Percentiles rank a stretch among this genome's conserved stretches.
Evolutionary conservation across 2,888 invertebrate species (phyloP).

Genomic region (Ellobium chinense): DNA sequence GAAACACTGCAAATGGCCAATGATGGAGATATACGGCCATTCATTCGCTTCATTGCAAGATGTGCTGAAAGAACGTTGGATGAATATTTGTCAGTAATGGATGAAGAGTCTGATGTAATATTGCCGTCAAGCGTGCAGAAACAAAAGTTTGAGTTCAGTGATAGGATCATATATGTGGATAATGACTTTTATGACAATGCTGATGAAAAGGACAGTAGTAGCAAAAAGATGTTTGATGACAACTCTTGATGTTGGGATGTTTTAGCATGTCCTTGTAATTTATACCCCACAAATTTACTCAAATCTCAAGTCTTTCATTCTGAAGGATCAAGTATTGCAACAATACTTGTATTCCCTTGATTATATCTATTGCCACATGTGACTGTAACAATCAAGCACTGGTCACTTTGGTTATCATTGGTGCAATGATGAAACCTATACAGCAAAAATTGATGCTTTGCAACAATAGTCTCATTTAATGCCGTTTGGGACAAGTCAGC

Average conservation of each 20-base stretch:
- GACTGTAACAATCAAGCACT: too few relatives aligned
- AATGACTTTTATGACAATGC: neutral
- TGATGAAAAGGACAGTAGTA: neutral
- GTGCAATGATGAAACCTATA: too few relatives aligned
- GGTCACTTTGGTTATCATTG: too few relatives aligned
- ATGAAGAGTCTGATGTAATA: constrained; percentile 56
- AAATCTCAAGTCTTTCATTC: too few relatives aligned
- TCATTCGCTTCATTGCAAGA: constrained; percentile 96
- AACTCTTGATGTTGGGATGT: neutral
- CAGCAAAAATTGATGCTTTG: too few relatives aligned
- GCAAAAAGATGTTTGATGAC: neutral
- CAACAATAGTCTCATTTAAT: too few relatives aligned
- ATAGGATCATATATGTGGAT: constrained; percentile 26
- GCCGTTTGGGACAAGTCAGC: too few relatives aligned
- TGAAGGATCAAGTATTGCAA: too few relatives aligned
- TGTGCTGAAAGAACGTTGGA: constrained; percentile 91
- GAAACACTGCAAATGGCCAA: constrained; percentile 94
- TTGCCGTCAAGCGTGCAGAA: constrained; percentile 15
- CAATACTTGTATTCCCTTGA: too few relatives aligned
- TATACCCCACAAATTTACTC: too few relatives aligned
- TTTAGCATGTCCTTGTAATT: too few relatives aligned
- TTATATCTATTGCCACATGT: too few relatives aligned
- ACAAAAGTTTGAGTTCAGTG: neutral
- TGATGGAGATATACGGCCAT: constrained; percentile 95
- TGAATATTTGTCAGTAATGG: constrained; percentile 84